Evolutionary conservation across 1,140 invertebrate genomes (phyloP), one percentile per base, ranked within the genome.

Genomic region (Conus ventricosus): DNA sequence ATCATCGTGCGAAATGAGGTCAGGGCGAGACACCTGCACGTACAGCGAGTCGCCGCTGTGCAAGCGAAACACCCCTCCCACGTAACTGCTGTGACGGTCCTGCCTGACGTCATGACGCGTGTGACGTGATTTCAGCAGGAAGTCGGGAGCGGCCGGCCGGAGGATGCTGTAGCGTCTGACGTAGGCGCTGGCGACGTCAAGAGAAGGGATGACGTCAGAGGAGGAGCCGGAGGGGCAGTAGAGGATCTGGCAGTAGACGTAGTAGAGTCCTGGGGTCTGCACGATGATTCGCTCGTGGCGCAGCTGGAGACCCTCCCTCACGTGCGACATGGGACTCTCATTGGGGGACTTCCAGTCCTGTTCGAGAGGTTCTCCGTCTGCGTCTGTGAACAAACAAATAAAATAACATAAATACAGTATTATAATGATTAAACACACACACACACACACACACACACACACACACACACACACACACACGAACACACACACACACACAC

Each of bases 91-190:
- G 71, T 87, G 85, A 2, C 71, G 67, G 75, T 87, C 85, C 20
- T 54, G 17, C 13, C n/a, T 25, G 39, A 39, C 39, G 85, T 57
- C 75, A 54, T 78, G n/a, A 17, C 53, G 75, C 5, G 85, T 87
- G 85, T 87, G 85, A 57, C 85, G 85, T 6, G 85, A n/a, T 53
- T 87, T 87, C 39, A 87, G 75, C 75, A 87, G n/a, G 23, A 87
- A n/a, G 17, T 25, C 53, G 15, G 85, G 27, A 13, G 75, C 15
- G 4, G 51, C 7, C 4, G 85, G 85, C 51, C n/a, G 5, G n/a
- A 87, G 27, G 17, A 87, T 25, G 17, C 85, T 87, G 25, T 80
- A 54, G 53, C 85, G 85, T 54, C 27, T 27, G 51, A 87, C 85
- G 75, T 87, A 87, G 25, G 23, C 75, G 75, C 85, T 87, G 85